Base-by-base conservation (phyloP, 2,797 vertebrate genomes). In the Cryptoblepharus egeriae region DNA sequence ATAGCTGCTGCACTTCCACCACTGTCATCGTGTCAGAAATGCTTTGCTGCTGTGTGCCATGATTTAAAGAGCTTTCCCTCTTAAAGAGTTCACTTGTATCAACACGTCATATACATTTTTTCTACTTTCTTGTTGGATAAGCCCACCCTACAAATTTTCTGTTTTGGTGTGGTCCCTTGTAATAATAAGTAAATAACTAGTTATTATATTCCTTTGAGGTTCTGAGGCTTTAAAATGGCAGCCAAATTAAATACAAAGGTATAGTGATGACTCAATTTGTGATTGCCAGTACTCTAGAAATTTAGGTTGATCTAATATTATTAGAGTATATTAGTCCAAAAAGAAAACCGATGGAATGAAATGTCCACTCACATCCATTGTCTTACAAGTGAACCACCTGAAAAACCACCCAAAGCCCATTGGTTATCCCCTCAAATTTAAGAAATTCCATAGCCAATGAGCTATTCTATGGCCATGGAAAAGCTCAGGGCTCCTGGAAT, bases 401-500 rank as follows among this genome's bases (percentile, higher is more conserved):
- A n/a, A 58, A 58, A 74, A 52, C 30, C 57, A 55, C 24, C 69
- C 26, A n/a, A 22, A 65, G 26, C 39, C 11, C 42, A 75, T 55
- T 73, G 70, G 70, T 69, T 60, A 39, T 52, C 68, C 65, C 39
- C 72, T 60, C 37, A 61, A 58, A 75, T 70, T 75, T 30, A 74
- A 82, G 37, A 70, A 86, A 86, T 86, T 86, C 85, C 80, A 86
- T 11, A 86, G 85, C 76, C 85, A 86, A 70, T 86, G 85, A 86
- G 85, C 85, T 69, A 82, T 83, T 83, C 81, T 82, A 64, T 77
- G 81, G 81, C 85, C 73, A 83, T 77, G 85, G 85, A 83, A 83
- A 83, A 87, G 81, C 85, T 83, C 81, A 87, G 85, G 85, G 85
- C 85, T 83, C 81, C 80, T 87, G 85, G 85, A 82, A 86, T 87